These are phyloP conservation scores for Onychomys leucogaster DNA, from an alignment of 2,797 vertebrate genomes.

Conservation along the genomic window DNA sequence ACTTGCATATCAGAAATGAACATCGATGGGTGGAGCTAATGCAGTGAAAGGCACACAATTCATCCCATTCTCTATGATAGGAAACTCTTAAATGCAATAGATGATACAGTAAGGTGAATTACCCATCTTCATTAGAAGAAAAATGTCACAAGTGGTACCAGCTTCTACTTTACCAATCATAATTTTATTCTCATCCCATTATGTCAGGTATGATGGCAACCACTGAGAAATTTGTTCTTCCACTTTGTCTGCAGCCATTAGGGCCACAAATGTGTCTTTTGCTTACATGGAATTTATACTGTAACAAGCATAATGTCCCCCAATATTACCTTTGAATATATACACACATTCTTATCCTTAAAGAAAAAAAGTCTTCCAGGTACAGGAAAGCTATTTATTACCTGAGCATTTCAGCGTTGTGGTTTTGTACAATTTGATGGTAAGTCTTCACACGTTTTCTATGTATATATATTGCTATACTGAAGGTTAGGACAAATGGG, in stretches of 20 bases:
- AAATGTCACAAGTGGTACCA: constrained; percentile 50
- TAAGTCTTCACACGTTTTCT: background rate
- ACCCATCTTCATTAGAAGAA: constrained; percentile 16
- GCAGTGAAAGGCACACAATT: background rate
- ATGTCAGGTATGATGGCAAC: background rate
- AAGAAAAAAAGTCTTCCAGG: background rate
- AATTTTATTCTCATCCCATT: constrained; percentile 24
- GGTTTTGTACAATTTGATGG: background rate
- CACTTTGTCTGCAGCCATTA: background rate
- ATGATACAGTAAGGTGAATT: constrained; percentile 20
- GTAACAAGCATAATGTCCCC: background rate
- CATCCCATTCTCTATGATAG: constrained; percentile 19
- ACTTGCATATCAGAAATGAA: constrained; percentile 45
- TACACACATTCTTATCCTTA: background rate
- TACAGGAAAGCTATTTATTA: background rate
- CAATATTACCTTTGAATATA: background rate
- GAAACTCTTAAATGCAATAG: background rate
- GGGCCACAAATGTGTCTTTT: background rate
- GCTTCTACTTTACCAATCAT: background rate
- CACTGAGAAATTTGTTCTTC: background rate
- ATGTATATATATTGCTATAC: background rate
- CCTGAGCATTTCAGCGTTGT: background rate
- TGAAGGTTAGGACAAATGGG: background rate
- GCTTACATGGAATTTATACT: background rate
- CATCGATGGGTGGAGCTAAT: constrained; percentile 35